These are phyloP conservation scores for Patiria pectinifera DNA, from an alignment of 53 echinoderm and acorn worm species.

Conservation along the genomic window DNA sequence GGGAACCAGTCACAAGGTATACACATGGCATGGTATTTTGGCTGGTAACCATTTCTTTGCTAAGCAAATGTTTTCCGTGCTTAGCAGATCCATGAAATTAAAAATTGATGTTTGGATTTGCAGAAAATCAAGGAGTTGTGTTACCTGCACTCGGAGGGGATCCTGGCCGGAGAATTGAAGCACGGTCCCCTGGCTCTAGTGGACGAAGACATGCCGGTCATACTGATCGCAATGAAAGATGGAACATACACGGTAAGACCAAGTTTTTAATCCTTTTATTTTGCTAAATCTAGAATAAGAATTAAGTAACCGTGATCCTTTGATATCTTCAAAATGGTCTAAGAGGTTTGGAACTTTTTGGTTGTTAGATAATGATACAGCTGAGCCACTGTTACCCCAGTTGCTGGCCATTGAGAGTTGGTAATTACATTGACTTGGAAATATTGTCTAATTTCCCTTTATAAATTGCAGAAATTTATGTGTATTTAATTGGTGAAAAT, in stretches of 20 bases:
- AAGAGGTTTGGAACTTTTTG: too few relatives aligned
- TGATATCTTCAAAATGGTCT: too few relatives aligned
- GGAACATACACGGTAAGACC: slow-evolving; percentile 77
- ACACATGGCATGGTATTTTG: neutral
- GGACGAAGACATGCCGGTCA: slow-evolving; percentile 96
- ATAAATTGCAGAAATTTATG: too few relatives aligned
- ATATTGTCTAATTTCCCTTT: too few relatives aligned
- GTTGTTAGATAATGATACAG: too few relatives aligned
- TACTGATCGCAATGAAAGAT: slow-evolving; percentile 96
- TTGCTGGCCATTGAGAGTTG: too few relatives aligned
- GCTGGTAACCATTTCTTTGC: neutral
- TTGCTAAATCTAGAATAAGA: too few relatives aligned
- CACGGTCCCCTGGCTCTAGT: slow-evolving; percentile 96
- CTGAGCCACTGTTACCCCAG: too few relatives aligned
- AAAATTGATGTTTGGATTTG: neutral
- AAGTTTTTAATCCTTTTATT: too few relatives aligned
- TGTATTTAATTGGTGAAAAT: too few relatives aligned
- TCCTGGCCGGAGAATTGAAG: slow-evolving; percentile 93
- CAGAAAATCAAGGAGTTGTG: slow-evolving; percentile 99
- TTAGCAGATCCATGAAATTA: neutral
- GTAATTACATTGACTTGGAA: too few relatives aligned
- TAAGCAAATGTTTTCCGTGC: neutral
- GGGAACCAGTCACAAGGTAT: neutral
- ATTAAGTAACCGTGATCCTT: too few relatives aligned
- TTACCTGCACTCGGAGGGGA: slow-evolving; percentile 97